These are phyloP conservation scores for Ichneumon xanthorius DNA, from an alignment of 2,888 invertebrate species.

Conservation along the genomic window DNA sequence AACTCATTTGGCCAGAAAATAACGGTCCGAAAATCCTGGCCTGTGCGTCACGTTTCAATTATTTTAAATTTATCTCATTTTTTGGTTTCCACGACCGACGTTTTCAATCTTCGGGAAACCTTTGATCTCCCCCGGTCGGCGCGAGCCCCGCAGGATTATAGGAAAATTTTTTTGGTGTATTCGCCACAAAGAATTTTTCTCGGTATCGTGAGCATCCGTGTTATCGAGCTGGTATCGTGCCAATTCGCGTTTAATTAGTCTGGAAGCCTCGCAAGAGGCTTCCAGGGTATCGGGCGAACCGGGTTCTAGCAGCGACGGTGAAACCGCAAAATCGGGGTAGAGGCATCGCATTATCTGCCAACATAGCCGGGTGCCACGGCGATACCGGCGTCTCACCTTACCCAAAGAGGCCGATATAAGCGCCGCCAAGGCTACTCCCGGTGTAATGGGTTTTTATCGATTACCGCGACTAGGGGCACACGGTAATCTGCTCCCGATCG, in stretches of 20 bases:
- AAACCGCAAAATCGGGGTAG: slow-evolving; percentile 56
- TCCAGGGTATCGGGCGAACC: slow-evolving; percentile 31
- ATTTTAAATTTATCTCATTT: slow-evolving; percentile 10
- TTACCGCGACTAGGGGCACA: slow-evolving; percentile 47
- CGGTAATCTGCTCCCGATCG: slow-evolving; percentile 50
- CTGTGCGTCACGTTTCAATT: not conserved
- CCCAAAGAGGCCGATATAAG: slow-evolving; percentile 50
- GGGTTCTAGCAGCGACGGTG: slow-evolving; percentile 33
- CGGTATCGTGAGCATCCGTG: slow-evolving; percentile 29
- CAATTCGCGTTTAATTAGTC: slow-evolving; percentile 63
- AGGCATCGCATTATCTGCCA: slow-evolving; percentile 40
- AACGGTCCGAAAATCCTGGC: no score
- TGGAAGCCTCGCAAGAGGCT: slow-evolving; percentile 51
- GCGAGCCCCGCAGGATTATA: not conserved
- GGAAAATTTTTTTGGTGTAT: slow-evolving; percentile 12
- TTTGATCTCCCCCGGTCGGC: not conserved
- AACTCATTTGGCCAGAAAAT: no score
- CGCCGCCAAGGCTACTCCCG: slow-evolving; percentile 53
- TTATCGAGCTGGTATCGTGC: slow-evolving; percentile 58
- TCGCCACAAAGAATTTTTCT: not conserved
- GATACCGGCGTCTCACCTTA: slow-evolving; percentile 61
- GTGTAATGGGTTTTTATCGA: slow-evolving; percentile 65
- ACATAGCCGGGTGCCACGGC: slow-evolving; percentile 8
- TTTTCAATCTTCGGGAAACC: slow-evolving; percentile 17
- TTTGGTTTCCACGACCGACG: not conserved